These are phyloP conservation scores for Chymomyza caudatula DNA, from an alignment of 2,888 invertebrate species.

Conservation along the genomic window DNA sequence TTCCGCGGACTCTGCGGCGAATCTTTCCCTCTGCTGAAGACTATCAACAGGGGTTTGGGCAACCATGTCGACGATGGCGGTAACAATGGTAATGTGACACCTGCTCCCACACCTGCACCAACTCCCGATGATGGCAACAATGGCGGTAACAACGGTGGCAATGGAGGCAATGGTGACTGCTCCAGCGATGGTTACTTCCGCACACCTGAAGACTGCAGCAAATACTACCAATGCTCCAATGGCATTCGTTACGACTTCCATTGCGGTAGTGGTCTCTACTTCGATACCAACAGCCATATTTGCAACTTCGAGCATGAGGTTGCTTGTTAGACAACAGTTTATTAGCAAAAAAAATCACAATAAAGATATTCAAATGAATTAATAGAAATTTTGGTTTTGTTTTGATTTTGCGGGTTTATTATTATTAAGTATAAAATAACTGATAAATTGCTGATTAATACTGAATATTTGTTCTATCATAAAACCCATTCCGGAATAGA, in stretches of 20 bases:
- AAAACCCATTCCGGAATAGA: too few relatives aligned
- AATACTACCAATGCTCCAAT: conserved; percentile 82
- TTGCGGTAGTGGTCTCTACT: conserved; percentile 77
- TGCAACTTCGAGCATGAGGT: conserved; percentile 31
- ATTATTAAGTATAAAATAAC: too few relatives aligned
- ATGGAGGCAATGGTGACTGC: conserved; percentile 28
- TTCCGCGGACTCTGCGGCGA: conserved; percentile 90
- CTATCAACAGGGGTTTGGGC: conserved; percentile 53
- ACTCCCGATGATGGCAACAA: neutral
- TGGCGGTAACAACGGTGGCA: conserved; percentile 8
- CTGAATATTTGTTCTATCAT: too few relatives aligned
- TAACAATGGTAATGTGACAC: conserved; percentile 8
- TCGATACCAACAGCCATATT: neutral
- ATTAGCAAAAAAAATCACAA: neutral
- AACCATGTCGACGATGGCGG: conserved; percentile 3
- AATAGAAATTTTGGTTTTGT: neutral
- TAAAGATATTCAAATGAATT: neutral
- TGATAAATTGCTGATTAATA: too few relatives aligned
- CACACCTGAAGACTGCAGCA: conserved; percentile 84
- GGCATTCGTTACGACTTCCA: conserved; percentile 79
- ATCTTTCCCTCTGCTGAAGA: conserved; percentile 50
- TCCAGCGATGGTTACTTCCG: conserved; percentile 74
- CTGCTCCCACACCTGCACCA: conserved; percentile 14
- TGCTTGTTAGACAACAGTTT: conserved; percentile 27
- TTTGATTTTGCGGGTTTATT: neutral